Evolutionary conservation across 2,888 invertebrate genomes (phyloP).

Genomic region (Mesorhabditis sp.): DNA sequence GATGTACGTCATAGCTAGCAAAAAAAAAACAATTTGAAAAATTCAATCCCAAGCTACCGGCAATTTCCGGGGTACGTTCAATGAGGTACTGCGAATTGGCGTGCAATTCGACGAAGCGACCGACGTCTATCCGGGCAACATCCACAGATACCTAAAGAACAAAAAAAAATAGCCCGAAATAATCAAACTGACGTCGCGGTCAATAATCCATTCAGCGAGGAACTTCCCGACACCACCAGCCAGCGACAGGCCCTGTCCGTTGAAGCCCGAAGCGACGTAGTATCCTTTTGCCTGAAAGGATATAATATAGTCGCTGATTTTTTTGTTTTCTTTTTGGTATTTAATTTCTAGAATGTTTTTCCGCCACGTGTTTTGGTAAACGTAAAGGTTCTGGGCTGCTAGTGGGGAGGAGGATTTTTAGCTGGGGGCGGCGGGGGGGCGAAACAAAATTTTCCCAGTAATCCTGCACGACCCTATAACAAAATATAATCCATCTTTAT

Average conservation of each 20-base stretch:
- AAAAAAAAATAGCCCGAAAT: background rate
- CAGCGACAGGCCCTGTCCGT: conserved; percentile 88
- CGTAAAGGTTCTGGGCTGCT: too few species aligned
- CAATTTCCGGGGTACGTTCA: conserved; percentile 86
- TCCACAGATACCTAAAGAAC: conserved; percentile 64
- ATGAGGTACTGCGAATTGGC: conserved; percentile 87
- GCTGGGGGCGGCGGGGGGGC: too few species aligned
- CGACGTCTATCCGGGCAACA: conserved; percentile 82
- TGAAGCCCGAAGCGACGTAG: conserved; percentile 89
- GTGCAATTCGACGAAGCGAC: conserved; percentile 83
- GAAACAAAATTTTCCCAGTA: too few species aligned
- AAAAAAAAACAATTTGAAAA: background rate
- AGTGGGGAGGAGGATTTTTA: too few species aligned
- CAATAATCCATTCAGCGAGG: conserved; percentile 77
- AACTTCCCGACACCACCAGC: conserved; percentile 91
- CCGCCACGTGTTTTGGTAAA: too few species aligned
- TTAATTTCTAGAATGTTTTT: too few species aligned
- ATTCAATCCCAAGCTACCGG: conserved; percentile 65
- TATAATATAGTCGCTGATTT: background rate
- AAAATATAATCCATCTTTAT: too few species aligned
- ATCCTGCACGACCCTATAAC: too few species aligned
- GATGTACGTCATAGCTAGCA: conserved; percentile 44
- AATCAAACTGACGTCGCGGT: conserved; percentile 70
- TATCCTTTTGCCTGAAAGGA: conserved; percentile 75
- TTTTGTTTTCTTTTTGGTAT: background rate